A percentile compares a stretch with the other conserved stretches of the same genome.
These are phyloP conservation scores for Elanoides forficatus DNA, from an alignment of 2,113 vertebrate species.

Conservation along the genomic window DNA sequence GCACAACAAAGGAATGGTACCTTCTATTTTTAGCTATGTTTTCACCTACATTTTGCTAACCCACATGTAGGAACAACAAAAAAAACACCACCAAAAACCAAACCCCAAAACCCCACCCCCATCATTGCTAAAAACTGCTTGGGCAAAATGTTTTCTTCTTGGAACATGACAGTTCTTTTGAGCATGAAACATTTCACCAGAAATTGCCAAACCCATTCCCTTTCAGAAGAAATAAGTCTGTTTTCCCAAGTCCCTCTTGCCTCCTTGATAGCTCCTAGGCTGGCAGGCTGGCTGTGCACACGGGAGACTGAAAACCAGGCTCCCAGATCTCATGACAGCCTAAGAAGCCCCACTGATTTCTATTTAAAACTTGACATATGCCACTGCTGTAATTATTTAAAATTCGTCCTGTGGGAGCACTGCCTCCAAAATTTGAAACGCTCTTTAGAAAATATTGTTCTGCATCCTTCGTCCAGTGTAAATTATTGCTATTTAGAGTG, in stretches of 20 bases:
- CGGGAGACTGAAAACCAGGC: not conserved
- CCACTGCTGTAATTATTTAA: not conserved
- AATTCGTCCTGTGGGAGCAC: not conserved
- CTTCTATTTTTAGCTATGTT: not conserved
- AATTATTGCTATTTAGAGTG: not conserved
- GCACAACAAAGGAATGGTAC: not conserved
- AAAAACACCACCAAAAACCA: no score
- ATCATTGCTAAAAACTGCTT: not conserved
- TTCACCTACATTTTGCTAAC: not conserved
- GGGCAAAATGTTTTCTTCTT: not conserved
- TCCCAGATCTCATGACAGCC: not conserved
- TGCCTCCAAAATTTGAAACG: not conserved
- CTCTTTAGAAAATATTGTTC: not conserved
- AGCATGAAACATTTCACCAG: not conserved
- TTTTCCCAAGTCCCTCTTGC: not conserved
- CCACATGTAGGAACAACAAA: not conserved
- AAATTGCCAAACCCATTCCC: not conserved
- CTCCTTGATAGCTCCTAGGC: not conserved
- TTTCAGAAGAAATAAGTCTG: not conserved
- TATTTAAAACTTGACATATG: not conserved
- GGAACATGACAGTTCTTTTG: not conserved
- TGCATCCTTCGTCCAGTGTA: not conserved
- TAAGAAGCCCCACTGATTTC: not conserved
- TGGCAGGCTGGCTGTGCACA: not conserved
- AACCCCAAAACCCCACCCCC: rapidly evolving